phyloP scores from a whole-genome alignment of 2,888 invertebrate genomes.

The Dastarcus helophoroides region DNA sequence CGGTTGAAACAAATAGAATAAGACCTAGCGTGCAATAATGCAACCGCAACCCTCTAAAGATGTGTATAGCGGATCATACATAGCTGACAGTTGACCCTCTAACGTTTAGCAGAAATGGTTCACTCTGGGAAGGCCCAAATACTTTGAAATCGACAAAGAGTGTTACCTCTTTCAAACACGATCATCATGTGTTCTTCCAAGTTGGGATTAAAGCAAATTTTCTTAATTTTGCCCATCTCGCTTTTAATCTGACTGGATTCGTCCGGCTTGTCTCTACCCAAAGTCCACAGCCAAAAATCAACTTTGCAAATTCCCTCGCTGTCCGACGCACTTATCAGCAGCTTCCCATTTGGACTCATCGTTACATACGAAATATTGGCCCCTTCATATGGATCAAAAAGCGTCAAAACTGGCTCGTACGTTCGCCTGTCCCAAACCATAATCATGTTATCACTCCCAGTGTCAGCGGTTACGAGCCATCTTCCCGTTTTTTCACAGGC shows the following conservation, averaged over 20 bases:
- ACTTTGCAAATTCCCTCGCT: conserved; percentile 31
- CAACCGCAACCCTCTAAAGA: too few relatives aligned
- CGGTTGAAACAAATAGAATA: too few relatives aligned
- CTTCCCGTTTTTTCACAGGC: too few relatives aligned
- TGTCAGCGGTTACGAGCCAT: conserved; percentile 49
- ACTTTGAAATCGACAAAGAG: too few relatives aligned
- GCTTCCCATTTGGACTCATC: conserved; percentile 47
- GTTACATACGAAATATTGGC: conserved; percentile 34
- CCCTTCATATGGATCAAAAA: conserved; percentile 41
- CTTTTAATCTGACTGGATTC: conserved; percentile 26
- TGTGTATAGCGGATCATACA: too few relatives aligned
- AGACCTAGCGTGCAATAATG: too few relatives aligned
- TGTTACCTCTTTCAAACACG: conserved; percentile 31
- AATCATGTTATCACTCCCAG: conserved; percentile 43
- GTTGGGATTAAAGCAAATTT: conserved; percentile 34
- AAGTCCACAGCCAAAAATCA: conserved; percentile 53
- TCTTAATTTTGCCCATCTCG: conserved; percentile 21
- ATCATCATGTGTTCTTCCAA: conserved; percentile 34
- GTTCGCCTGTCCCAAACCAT: conserved; percentile 51
- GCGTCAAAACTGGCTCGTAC: conserved; percentile 38
- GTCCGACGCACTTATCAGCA: conserved; percentile 44
- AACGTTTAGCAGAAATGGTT: too few relatives aligned
- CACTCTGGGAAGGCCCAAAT: too few relatives aligned
- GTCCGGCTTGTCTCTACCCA: conserved; percentile 40
- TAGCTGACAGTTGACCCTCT: too few relatives aligned